phyloP scores from a whole-genome alignment of 23 tunicate species.

The Diplosoma virens region DNA sequence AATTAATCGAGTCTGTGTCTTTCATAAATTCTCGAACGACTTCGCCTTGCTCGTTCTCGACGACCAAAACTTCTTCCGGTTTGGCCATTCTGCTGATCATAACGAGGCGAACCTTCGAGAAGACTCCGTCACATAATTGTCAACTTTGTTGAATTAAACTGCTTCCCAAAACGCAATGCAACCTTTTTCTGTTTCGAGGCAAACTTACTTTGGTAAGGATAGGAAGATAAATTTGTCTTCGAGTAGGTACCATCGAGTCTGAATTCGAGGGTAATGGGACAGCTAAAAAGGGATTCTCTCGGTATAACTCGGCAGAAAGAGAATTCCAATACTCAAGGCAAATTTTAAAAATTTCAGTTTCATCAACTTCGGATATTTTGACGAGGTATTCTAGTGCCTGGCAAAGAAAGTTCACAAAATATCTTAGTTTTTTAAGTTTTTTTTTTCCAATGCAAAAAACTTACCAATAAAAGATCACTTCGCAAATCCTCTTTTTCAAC shows the following conservation, averaged over 20 bases:
- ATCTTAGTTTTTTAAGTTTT: neutral
- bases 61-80: constrained; percentile 99
- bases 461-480: constrained; percentile 42
- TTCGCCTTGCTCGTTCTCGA: constrained; percentile 99
- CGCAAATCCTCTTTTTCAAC: constrained; percentile 78
- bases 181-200: neutral
- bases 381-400: constrained; percentile 97
- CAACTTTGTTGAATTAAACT: neutral
- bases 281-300: constrained; percentile 76
- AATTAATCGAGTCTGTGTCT: constrained; percentile 97
- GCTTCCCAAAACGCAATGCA: neutral
- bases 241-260: neutral
- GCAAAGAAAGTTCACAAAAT: neutral
- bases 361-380: constrained; percentile 95
- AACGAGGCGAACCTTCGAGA: constrained; percentile 92
- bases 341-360: constrained; percentile 96
- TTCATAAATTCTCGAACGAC: constrained; percentile 98
- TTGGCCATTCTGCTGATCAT: constrained; percentile 99
- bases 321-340: constrained; percentile 98
- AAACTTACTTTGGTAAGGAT: constrained; percentile 54
- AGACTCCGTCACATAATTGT: neutral
- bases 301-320: constrained; percentile 82
- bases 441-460: neutral
- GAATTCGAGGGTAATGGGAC: constrained; percentile 19
- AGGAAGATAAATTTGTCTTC: constrained; percentile 73